Percentiles rank a stretch among this genome's conserved stretches.
Evolutionary conservation across 2,888 invertebrate species (phyloP).

Genomic region (Schizaphis graminum): DNA sequence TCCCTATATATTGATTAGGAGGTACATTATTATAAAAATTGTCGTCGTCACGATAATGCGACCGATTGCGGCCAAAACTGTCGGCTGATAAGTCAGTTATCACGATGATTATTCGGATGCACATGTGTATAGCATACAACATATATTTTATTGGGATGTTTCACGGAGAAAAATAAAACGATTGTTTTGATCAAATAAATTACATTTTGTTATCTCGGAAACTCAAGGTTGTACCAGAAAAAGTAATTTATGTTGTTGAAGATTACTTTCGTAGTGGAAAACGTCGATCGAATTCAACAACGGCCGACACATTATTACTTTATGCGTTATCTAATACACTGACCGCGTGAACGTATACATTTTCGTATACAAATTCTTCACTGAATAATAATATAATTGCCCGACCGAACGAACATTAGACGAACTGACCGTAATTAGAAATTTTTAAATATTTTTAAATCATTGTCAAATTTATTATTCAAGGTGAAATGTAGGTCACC

Average conservation of each 20-base stretch:
- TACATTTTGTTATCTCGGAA: slow-evolving; percentile 9
- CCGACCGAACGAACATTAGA: background rate
- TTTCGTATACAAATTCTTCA: background rate
- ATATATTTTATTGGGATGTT: slow-evolving; percentile 1
- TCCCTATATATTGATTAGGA: background rate
- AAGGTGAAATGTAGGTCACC: slow-evolving; percentile 46
- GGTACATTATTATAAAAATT: background rate
- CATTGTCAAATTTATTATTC: slow-evolving; percentile 21
- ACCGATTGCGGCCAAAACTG: background rate
- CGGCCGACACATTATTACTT: background rate
- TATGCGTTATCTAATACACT: background rate
- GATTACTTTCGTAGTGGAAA: background rate
- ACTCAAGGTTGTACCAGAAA: slow-evolving; percentile 13
- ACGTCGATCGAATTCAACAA: background rate
- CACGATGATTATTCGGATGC: background rate
- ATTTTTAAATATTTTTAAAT: background rate
- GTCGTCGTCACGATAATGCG: background rate
- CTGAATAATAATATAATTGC: background rate
- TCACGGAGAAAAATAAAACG: slow-evolving; percentile 7
- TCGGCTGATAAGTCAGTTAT: background rate
- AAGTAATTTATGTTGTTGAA: background rate
- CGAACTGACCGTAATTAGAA: background rate
- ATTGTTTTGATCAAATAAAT: slow-evolving; percentile 47
- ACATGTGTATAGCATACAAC: background rate
- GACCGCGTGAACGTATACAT: background rate